These are phyloP conservation scores for Argopecten irradians DNA, from an alignment of 1,140 invertebrate genomes.

Conservation along the genomic window DNA sequence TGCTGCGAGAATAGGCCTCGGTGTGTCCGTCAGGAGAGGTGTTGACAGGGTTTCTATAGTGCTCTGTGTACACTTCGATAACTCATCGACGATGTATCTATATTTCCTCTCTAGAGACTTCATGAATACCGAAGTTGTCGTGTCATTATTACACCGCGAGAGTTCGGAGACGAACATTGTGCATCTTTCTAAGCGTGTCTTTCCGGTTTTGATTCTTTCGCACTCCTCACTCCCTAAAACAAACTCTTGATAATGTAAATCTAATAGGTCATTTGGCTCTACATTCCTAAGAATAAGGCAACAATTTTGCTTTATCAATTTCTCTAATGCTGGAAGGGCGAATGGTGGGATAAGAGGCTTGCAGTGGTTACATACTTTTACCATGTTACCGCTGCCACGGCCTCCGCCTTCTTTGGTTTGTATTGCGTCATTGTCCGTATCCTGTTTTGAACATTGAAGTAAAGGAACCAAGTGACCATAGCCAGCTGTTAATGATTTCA, in stretches of 20 bases:
- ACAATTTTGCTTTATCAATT: conserved; percentile 15
- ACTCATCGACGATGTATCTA: conserved; percentile 3
- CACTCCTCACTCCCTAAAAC: conserved; percentile 40
- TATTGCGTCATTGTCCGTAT: not conserved
- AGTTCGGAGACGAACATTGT: conserved; percentile 37
- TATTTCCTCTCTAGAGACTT: conserved; percentile 37
- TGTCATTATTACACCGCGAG: not conserved
- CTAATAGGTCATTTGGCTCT: conserved; percentile 51
- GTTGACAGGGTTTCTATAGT: not conserved
- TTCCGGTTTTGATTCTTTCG: conserved; percentile 29
- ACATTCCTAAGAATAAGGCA: conserved; percentile 47
- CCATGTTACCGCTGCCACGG: not conserved
- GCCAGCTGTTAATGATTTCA: conserved; percentile 34
- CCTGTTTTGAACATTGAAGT: not conserved
- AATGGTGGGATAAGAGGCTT: not conserved
- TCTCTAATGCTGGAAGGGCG: not conserved
- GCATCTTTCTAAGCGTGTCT: conserved; percentile 45
- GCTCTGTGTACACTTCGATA: not conserved
- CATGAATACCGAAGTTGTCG: not conserved
- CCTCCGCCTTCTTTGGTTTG: not conserved
- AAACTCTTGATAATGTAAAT: conserved; percentile 48
- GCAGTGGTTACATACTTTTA: not conserved
- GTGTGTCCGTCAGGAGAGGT: not conserved
- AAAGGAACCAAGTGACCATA: conserved; percentile 34
- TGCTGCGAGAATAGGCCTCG: not conserved